A percentile compares a stretch with the other conserved stretches of the same genome.
These are phyloP conservation scores for Ips nitidus DNA, from an alignment of 1,140 invertebrate species.

Conservation along the genomic window DNA sequence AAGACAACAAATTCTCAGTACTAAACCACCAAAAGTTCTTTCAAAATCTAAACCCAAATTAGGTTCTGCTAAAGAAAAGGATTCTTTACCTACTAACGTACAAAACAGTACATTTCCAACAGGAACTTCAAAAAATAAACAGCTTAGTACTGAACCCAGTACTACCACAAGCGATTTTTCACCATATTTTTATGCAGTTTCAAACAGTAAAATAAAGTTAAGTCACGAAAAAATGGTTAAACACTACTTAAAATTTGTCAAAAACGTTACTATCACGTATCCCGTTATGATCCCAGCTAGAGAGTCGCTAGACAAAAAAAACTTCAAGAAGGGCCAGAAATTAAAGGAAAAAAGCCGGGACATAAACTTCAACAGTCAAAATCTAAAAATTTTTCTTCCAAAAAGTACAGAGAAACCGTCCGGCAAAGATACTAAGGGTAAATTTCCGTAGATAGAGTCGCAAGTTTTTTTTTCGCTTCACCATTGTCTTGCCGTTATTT, in stretches of 20 bases:
- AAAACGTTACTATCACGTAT: conserved; percentile 71
- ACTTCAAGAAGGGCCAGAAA: conserved; percentile 52
- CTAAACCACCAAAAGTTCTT: conserved; percentile 38
- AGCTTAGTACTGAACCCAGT: neutral
- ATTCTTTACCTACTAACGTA: conserved; percentile 8
- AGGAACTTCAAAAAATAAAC: conserved; percentile 31
- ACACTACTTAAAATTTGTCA: conserved; percentile 49
- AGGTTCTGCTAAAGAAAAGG: conserved; percentile 18
- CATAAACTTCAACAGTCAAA: conserved; percentile 52
- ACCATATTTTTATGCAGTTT: conserved; percentile 48
- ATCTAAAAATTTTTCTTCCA: conserved; percentile 43
- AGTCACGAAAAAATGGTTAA: conserved; percentile 43
- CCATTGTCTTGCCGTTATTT: too few species aligned
- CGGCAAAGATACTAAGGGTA: conserved; percentile 42
- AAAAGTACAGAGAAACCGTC: conserved; percentile 42
- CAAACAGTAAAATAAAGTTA: conserved; percentile 45
- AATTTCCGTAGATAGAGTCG: conserved; percentile 1
- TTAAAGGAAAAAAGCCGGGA: conserved; percentile 53
- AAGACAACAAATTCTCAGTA: conserved; percentile 43
- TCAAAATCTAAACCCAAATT: conserved; percentile 40
- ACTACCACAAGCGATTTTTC: conserved; percentile 39
- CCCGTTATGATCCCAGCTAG: conserved; percentile 65
- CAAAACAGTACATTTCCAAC: conserved; percentile 23
- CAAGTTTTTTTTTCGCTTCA: too few species aligned
- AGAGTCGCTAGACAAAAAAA: conserved; percentile 52